Percentiles rank a stretch among this genome's conserved stretches.
phyloP scores from a whole-genome alignment of 2,113 vertebrate species.

The Phyllostomus hastatus region DNA sequence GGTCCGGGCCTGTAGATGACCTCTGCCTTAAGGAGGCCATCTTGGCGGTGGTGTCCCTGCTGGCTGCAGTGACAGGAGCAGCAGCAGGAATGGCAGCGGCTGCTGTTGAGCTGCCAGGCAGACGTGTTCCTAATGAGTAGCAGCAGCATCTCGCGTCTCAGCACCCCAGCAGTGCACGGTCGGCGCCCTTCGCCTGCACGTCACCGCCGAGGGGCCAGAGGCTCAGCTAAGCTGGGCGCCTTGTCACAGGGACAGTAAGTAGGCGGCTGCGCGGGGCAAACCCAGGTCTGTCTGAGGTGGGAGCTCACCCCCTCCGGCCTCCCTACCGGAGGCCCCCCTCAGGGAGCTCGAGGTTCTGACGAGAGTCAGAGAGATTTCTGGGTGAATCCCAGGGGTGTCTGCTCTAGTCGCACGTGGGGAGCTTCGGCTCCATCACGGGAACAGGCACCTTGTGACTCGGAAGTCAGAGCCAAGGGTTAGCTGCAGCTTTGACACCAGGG shows the following conservation, averaged over 20 bases:
- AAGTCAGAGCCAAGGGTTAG: too few relatives aligned
- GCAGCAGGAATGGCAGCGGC: accelerated
- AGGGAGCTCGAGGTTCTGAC: accelerated
- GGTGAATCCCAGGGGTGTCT: neutral
- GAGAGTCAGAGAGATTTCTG: neutral
- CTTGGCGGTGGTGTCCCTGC: neutral
- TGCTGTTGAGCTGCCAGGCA: accelerated
- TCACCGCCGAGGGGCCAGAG: neutral
- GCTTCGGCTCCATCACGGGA: accelerated
- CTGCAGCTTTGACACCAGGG: neutral
- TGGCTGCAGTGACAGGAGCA: neutral
- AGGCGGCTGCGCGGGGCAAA: neutral
- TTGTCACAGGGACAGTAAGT: neutral
- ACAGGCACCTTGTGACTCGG: accelerated
- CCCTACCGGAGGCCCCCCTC: accelerated
- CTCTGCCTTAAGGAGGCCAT: neutral
- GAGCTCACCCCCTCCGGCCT: neutral
- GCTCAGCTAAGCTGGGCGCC: accelerated
- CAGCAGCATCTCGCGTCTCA: accelerated
- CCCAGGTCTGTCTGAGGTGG: too few relatives aligned
- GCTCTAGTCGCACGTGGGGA: neutral
- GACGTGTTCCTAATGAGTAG: neutral
- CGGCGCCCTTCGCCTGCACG: accelerated
- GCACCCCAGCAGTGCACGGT: accelerated
- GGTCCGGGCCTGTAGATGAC: neutral